Base-by-base conservation (phyloP, 2,888 invertebrate species). In the Mythimna ferrago region DNA sequence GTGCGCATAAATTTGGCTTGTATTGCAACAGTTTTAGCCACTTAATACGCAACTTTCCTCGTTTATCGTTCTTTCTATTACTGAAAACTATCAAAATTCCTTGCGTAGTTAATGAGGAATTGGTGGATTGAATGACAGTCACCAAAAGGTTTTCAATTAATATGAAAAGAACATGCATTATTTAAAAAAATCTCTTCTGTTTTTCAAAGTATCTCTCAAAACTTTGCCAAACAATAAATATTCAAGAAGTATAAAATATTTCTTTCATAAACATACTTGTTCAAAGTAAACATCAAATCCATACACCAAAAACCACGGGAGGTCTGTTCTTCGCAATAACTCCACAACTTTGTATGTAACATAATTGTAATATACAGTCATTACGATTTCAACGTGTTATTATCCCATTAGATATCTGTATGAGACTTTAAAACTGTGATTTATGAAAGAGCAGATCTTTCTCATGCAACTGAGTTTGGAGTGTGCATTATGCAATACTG, bases 391-490 rank as follows among this genome's bases (percentile, higher is more conserved):
- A 78, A 78, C 26, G 35, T 63, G 61, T 78, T 81, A 73, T 73
- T 78, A 81, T 73, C 53, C 60, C 71, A 74, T 81, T 67, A 74
- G 26, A 68, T 38, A 41, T 74, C 53, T 71, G 53, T 71, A 38
- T 51, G 82, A 41, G 80, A 73, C 53, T 78, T 80, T 71, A n/a
- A 68, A 82, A 71, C 32, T 66, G 68, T 76, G 66, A 82, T 81
- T 71, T 81, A 76, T 69, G 62, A 64, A 72, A 69, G 58, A 78
- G 44, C 65, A 44, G 26, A 64, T 53, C 73, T 73, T 65, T 80
- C 68, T 68, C 44, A 78, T 56, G n/a, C 53, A 51, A 44, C 6
- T 41, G 48, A 65, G 44, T 32, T 9, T 58, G n/a, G 21, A 76
- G 68, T 66, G 54, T 63, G 11, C 41, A 73, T 81, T 70, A 68